Conservation (phyloP, 92 coral and sea anemone genomes). For the Phenganax subtilis region DNA sequence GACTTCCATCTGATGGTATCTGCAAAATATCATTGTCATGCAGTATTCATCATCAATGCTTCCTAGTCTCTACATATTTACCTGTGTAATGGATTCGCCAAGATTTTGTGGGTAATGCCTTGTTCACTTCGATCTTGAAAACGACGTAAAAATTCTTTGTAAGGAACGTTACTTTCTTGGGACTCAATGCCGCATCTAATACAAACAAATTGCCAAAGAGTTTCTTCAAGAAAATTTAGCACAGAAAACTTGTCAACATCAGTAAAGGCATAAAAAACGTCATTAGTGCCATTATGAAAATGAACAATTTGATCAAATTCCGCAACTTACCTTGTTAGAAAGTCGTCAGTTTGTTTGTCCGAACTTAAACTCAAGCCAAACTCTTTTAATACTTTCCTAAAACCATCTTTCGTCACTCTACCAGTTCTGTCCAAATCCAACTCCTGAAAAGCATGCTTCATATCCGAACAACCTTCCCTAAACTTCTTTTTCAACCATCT, state of each 20-base stretch:
- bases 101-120: conserved; percentile 96
- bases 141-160: conserved; percentile 95
- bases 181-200: conserved; percentile 80
- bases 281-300: background rate
- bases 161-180: conserved; percentile 65
- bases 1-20: conserved; percentile 88
- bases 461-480: conserved; percentile 91
- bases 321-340: conserved; percentile 69
- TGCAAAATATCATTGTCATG: conserved; percentile 19
- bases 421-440: conserved; percentile 92
- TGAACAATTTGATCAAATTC: background rate
- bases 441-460: conserved; percentile 96
- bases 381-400: conserved; percentile 75
- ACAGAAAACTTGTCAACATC: too few relatives aligned
- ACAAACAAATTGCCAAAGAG: too few relatives aligned
- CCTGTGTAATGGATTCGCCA: conserved; percentile 99
- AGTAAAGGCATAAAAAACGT: too few relatives aligned
- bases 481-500: conserved; percentile 88
- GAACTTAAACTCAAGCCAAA: conserved; percentile 69
- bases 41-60: background rate
- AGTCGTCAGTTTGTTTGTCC: conserved; percentile 87
- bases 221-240: too few relatives aligned
- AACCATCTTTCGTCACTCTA: conserved; percentile 70
- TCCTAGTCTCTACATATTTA: conserved; percentile 13
- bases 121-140: conserved; percentile 94